These are phyloP conservation scores for Noctua janthina DNA, from an alignment of 2,888 invertebrate genomes.

Conservation along the genomic window DNA sequence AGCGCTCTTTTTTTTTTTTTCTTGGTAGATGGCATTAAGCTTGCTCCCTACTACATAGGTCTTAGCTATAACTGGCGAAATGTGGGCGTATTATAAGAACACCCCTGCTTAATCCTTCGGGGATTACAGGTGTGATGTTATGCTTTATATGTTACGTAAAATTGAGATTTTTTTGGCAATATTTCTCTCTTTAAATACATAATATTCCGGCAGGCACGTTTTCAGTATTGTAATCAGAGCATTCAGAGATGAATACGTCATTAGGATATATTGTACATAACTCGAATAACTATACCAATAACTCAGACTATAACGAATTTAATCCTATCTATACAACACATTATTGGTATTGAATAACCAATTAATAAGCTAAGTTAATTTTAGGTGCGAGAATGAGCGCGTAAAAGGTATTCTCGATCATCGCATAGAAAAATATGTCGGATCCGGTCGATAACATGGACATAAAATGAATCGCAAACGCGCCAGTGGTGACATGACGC, in stretches of 20 bases:
- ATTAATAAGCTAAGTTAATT: conserved; percentile 1
- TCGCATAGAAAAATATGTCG: background rate
- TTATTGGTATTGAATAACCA: background rate
- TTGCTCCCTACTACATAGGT: too few species aligned
- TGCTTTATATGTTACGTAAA: too few species aligned
- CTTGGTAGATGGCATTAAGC: too few species aligned
- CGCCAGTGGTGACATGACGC: too few species aligned
- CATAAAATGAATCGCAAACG: too few species aligned
- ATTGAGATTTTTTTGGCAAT: too few species aligned
- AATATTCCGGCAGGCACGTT: background rate
- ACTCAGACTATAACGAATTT: background rate
- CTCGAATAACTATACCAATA: too few species aligned
- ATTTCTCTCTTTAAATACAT: background rate
- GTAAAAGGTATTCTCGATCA: background rate
- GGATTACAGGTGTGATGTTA: background rate
- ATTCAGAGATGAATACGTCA: background rate
- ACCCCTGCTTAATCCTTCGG: background rate
- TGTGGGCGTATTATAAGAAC: too few species aligned
- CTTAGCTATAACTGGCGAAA: too few species aligned
- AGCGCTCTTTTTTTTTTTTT: too few species aligned
- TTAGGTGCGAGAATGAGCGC: background rate
- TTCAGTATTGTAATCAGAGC: conserved; percentile 2
- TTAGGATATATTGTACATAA: background rate
- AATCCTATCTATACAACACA: background rate
- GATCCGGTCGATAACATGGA: too few species aligned